These are phyloP conservation scores for Microctonus hyperodae DNA, from an alignment of 2,888 invertebrate genomes.

Conservation along the genomic window DNA sequence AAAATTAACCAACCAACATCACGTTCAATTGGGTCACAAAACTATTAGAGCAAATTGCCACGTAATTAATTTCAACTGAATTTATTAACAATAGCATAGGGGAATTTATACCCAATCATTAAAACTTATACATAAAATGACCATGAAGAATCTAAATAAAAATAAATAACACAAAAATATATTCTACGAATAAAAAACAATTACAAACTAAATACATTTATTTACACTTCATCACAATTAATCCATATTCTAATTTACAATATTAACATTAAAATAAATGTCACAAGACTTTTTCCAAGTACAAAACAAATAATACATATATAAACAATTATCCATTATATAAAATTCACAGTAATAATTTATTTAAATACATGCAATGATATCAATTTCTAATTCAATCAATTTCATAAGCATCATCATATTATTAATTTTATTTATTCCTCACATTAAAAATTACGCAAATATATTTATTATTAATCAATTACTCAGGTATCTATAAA, in stretches of 20 bases:
- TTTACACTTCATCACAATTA: neutral
- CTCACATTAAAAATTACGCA: neutral
- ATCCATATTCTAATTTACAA: neutral
- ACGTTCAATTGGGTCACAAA: conserved; percentile 1
- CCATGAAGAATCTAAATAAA: neutral
- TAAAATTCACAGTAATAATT: too few relatives aligned
- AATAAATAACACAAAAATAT: neutral
- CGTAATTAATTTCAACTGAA: conserved; percentile 10
- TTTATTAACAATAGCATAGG: neutral
- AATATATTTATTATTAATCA: neutral
- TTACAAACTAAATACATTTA: neutral
- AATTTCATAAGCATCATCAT: too few relatives aligned
- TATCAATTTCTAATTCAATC: too few relatives aligned
- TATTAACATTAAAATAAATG: too few relatives aligned
- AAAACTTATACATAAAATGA: neutral
- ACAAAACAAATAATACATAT: too few relatives aligned
- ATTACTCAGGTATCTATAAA: neutral
- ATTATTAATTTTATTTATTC: neutral
- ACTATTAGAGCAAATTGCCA: neutral
- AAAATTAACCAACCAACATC: neutral
- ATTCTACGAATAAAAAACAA: neutral
- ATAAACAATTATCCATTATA: too few relatives aligned
- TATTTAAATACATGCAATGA: too few relatives aligned
- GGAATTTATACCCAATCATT: neutral
- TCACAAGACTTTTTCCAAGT: neutral